Evolutionary conservation across 2,113 vertebrate species (phyloP), one percentile per base, ranked within the genome.

Genomic region (Gymnogyps californianus): DNA sequence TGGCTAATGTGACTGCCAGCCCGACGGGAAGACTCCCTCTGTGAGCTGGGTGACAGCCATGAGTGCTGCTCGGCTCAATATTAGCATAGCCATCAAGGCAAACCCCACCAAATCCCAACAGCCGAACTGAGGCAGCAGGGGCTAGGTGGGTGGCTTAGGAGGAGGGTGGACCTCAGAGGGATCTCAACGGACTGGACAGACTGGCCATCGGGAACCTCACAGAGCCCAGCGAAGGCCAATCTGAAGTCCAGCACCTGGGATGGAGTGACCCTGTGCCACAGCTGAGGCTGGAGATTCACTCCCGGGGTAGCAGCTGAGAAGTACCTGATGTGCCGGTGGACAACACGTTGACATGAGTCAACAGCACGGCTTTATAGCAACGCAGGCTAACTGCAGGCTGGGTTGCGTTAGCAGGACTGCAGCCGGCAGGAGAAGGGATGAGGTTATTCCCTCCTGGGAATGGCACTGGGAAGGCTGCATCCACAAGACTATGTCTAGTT

Each of bases 11-110:
- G 40, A 36, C 24, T 38, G 40, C 21, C 7, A 14, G 16, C 57
- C 58, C 0, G 0, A 17, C 0, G 7, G 22, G 67, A 62, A 28
- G 20, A 11, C 6, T 32, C 21, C 13, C 16, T 77, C 58, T 18
- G 29, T 16, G 26, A 54, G 25, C 11, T 32, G 42, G 16, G 47
- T 15, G 36, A n/a, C 22, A 29, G 22, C 49, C 42, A 10, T 3
- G 1, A 57, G 25, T 22, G 24, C 26, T 28, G 16, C 49, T 36
- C 0, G 4, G 54, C 17, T 72, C 9, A 25, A 2, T 21, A 29
- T 16, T 36, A 91, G 16, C 18, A 25, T 6, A 24, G 15, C 32
- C 54, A 17, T 44, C 32, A 29, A 29, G 51, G 26, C 32, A 62
- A 49, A 32, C 3, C 64, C 36, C 47, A 51, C 36, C 54, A 46